These are phyloP conservation scores for Hafferia zeledoni DNA, from an alignment of 2,797 vertebrate genomes.

Conservation along the genomic window DNA sequence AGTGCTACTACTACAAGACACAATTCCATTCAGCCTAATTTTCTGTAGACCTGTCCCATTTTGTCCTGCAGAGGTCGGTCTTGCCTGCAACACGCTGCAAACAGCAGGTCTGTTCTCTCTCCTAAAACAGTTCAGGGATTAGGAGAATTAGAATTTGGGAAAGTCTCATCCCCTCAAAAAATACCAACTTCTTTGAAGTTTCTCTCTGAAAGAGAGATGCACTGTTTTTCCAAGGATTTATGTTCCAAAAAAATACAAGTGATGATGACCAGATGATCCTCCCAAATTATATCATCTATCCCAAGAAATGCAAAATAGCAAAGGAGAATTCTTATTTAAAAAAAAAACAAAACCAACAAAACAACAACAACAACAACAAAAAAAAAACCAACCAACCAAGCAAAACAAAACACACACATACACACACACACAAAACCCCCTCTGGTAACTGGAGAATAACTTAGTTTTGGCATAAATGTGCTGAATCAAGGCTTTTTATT, in stretches of 20 bases:
- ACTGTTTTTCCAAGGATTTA: not conserved
- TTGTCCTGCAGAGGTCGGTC: slow-evolving; percentile 75
- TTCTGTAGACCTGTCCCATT: not conserved
- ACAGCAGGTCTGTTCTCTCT: not conserved
- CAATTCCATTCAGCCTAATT: not conserved
- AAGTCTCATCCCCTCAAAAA: not conserved
- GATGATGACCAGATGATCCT: rapidly evolving
- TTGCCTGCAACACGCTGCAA: slow-evolving; percentile 60
- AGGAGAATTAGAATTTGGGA: not conserved
- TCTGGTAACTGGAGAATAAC: not conserved
- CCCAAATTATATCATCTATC: not conserved
- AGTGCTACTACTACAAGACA: not conserved
- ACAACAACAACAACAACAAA: not conserved
- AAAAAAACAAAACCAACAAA: not conserved
- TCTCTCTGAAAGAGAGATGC: not conserved
- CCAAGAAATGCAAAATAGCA: not conserved
- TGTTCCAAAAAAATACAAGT: not conserved
- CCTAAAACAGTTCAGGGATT: not conserved
- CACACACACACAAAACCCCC: too few relatives aligned
- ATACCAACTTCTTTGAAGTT: not conserved
- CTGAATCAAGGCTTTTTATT: not conserved
- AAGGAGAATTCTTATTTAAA: not conserved
- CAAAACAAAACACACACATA: too few relatives aligned
- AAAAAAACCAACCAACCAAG: too few relatives aligned
- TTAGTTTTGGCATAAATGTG: not conserved